Evolutionary conservation across 2,888 invertebrate genomes (phyloP), one percentile per base, ranked within the genome.

Genomic region (Troilus luridus): DNA sequence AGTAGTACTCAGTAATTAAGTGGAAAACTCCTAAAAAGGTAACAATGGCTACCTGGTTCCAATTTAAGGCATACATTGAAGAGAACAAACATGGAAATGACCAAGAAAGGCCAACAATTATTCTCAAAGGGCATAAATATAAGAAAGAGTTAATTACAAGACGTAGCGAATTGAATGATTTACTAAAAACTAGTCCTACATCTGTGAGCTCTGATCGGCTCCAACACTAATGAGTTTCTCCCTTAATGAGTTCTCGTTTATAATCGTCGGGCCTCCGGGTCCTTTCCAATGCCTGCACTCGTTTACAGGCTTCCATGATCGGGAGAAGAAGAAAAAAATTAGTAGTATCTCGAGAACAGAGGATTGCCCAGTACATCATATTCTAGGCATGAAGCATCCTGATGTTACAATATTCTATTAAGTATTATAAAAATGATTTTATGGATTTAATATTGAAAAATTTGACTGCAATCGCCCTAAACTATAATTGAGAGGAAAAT

Each of bases 151-250:
- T 85, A 85, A 85, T 85, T 85, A 85, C 5, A 85, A 58, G 56
- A 85, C 7, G 11, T n/a, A 56, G 12, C 56, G 21, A 58, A 85
- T 85, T 85, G 85, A 85, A 85, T 54, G 85, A 85, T 85, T 85
- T 58, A 85, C 85, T 85, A 85, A 85, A 85, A 85, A 85, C 85
- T 85, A 85, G 85, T 56, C 85, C 85, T 54, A 85, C 85, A 56
- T 56, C 85, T 56, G 56, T 56, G 85, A 58, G 72, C 10, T 21
- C 85, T 56, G 56, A 85, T 85, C 56, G 85, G 56, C 85, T 85
- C 85, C 85, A 9, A 12, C 85, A n/a, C 56, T 85, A 85, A 85
- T 85, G 85, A 85, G 85, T 54, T 85, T 58, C 85, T 85, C 54
- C 58, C 27, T 54, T 85, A 85, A 85, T 85, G 85, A 85, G 85